Evolutionary conservation across 1,140 invertebrate species (phyloP).

Genomic region (Araneus ventricosus): DNA sequence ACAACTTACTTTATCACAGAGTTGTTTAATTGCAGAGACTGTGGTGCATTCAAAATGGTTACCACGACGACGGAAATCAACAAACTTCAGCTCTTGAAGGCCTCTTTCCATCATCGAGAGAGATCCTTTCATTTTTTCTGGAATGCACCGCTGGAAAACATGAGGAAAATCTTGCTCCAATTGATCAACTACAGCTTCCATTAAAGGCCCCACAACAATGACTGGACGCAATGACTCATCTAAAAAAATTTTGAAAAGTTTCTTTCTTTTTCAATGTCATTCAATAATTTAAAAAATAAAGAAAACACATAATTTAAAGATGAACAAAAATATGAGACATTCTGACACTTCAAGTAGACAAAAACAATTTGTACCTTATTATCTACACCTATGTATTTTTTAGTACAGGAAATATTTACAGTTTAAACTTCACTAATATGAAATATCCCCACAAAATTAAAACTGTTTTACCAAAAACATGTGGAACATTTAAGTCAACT

Average conservation of each 20-base stretch:
- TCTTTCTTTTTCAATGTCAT: too few species aligned
- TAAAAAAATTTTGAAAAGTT: conserved; percentile 78
- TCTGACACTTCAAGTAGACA: too few species aligned
- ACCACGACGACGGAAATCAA: conserved; percentile 92
- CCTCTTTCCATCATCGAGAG: conserved; percentile 89
- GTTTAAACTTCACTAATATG: too few species aligned
- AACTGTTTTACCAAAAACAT: too few species aligned
- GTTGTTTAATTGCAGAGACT: conserved; percentile 89
- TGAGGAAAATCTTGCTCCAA: conserved; percentile 91
- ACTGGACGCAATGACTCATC: conserved; percentile 94
- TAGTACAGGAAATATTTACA: too few species aligned
- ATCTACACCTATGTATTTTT: too few species aligned
- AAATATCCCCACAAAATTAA: too few species aligned
- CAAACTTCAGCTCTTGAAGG: conserved; percentile 87
- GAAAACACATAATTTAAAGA: too few species aligned
- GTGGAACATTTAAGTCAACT: too few species aligned
- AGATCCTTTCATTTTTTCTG: conserved; percentile 87
- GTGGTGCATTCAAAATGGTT: conserved; percentile 93
- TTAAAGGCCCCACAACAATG: conserved; percentile 92
- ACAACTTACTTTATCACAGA: conserved; percentile 89
- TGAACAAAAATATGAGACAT: too few species aligned
- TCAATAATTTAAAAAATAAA: too few species aligned
- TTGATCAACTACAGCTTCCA: conserved; percentile 93
- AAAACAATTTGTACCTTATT: too few species aligned
- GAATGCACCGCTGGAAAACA: conserved; percentile 89